A percentile compares a stretch with the other conserved stretches of the same genome.
Conservation (phyloP, 2,113 vertebrate genomes). For the Chaetops frenatus region DNA sequence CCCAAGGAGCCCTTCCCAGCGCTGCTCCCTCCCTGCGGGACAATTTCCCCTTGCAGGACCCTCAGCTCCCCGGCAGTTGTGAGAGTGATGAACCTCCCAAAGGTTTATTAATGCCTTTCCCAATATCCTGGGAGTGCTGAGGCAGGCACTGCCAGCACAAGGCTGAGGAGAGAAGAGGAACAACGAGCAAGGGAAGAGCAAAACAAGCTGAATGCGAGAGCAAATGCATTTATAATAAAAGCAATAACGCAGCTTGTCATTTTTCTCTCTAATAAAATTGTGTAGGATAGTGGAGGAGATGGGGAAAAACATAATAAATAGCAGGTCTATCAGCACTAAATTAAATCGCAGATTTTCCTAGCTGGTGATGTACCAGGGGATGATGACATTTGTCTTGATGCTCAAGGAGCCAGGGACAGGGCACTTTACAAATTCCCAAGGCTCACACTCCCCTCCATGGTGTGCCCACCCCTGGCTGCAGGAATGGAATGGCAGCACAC, state of each 20-base stretch:
- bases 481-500: neutral
- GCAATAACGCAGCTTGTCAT: slow-evolving; percentile 59
- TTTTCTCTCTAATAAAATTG: slow-evolving; percentile 67
- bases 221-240: slow-evolving; percentile 72
- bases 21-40: neutral
- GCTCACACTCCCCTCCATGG: neutral
- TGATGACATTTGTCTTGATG: neutral
- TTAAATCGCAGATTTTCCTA: slow-evolving; percentile 30
- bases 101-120: neutral
- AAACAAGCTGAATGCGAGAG: neutral
- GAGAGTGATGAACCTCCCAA: neutral
- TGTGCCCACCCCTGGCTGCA: neutral
- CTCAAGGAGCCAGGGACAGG: neutral
- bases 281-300: slow-evolving; percentile 26
- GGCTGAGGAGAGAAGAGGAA: neutral
- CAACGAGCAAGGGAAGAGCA: neutral
- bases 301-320: slow-evolving; percentile 51
- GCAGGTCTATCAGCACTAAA: slow-evolving; percentile 44
- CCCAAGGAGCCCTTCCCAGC: neutral
- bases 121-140: slow-evolving; percentile 41
- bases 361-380: slow-evolving; percentile 42
- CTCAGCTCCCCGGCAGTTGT: neutral
- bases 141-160: neutral
- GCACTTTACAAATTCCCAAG: neutral
- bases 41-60: neutral